A percentile compares a stretch with the other conserved stretches of the same genome.
Evolutionary conservation across 2,888 invertebrate species (phyloP).

Genomic region (Diarsia brunnea): DNA sequence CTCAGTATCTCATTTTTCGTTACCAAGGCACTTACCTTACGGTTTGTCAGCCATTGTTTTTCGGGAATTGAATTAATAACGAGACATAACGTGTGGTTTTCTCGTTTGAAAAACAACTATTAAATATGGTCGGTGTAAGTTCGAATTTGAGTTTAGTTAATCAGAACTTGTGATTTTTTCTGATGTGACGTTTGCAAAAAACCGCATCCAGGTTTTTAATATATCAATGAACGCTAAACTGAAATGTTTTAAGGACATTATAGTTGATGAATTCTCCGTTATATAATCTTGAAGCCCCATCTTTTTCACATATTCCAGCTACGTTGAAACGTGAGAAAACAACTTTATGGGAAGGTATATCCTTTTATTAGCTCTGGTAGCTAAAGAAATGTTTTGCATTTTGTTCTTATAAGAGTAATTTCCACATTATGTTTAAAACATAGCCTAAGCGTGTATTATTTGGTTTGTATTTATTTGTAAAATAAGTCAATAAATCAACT

Average conservation of each 20-base stretch:
- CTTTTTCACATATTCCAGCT: background rate
- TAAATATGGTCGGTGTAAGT: background rate
- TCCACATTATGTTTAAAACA: slow-evolving; percentile 33
- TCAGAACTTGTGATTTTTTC: background rate
- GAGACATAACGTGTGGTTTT: background rate
- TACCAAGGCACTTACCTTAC: too few species aligned
- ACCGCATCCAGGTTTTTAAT: background rate
- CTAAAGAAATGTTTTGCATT: slow-evolving; percentile 12
- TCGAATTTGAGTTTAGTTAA: background rate
- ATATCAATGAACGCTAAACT: slow-evolving; percentile 4
- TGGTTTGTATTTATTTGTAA: slow-evolving; percentile 66
- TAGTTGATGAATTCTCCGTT: slow-evolving; percentile 10
- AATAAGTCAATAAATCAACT: slow-evolving; percentile 68
- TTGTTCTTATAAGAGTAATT: slow-evolving; percentile 8
- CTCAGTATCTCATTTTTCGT: background rate
- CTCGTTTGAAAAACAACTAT: background rate
- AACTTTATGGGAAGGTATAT: background rate
- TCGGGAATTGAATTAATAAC: too few species aligned
- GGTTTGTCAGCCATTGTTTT: too few species aligned
- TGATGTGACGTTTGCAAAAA: background rate
- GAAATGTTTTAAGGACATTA: slow-evolving; percentile 26
- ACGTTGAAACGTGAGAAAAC: background rate
- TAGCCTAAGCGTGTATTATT: slow-evolving; percentile 42
- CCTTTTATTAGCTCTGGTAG: slow-evolving; percentile 9
- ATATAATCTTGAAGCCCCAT: background rate